A percentile compares a stretch with the other conserved stretches of the same genome.
phyloP scores from a whole-genome alignment of 2,797 vertebrate genomes.

The Rhadinocentrus ornatus region DNA sequence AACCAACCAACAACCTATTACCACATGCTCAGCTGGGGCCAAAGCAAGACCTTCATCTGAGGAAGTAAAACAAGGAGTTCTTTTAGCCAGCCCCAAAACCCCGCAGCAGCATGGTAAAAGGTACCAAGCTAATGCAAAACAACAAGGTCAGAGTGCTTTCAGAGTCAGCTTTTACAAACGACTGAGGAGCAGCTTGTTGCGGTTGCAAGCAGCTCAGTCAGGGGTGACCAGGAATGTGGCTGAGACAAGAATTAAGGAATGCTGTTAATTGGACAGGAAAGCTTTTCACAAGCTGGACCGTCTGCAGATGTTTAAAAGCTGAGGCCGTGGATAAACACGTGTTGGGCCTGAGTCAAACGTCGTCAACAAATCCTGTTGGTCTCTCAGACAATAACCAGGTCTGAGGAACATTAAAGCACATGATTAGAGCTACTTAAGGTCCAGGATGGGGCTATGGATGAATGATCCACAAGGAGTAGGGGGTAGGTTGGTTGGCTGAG shows the following conservation, averaged over 20 bases:
- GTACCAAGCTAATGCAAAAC: slow-evolving; percentile 60
- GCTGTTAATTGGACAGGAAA: slow-evolving; percentile 63
- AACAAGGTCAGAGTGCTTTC: slow-evolving; percentile 53
- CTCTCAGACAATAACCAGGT: slow-evolving; percentile 53
- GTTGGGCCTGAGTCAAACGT: slow-evolving; percentile 50
- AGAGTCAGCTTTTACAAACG: slow-evolving; percentile 50
- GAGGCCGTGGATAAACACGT: slow-evolving; percentile 39
- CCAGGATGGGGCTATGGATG: slow-evolving; percentile 41
- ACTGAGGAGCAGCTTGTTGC: slow-evolving; percentile 55
- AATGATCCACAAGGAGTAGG: neutral
- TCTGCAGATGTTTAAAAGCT: slow-evolving; percentile 69
- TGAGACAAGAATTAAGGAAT: slow-evolving; percentile 77
- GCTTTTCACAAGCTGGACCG: slow-evolving; percentile 56
- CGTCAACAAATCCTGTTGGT: slow-evolving; percentile 41
- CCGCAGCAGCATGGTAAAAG: slow-evolving; percentile 64
- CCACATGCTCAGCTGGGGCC: slow-evolving; percentile 43
- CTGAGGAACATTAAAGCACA: slow-evolving; percentile 50
- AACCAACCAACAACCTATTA: slow-evolving; percentile 69
- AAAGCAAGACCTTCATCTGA: slow-evolving; percentile 45
- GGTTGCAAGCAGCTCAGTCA: slow-evolving; percentile 64
- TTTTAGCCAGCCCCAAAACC: slow-evolving; percentile 48
- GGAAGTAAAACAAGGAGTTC: slow-evolving; percentile 63
- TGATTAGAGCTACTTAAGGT: slow-evolving; percentile 61
- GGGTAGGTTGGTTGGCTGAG: neutral
- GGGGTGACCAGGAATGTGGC: slow-evolving; percentile 75